Evolutionary conservation across 2,113 vertebrate genomes (phyloP), one percentile per base, ranked within the genome.

Genomic region (Pterophyllum scalare): DNA sequence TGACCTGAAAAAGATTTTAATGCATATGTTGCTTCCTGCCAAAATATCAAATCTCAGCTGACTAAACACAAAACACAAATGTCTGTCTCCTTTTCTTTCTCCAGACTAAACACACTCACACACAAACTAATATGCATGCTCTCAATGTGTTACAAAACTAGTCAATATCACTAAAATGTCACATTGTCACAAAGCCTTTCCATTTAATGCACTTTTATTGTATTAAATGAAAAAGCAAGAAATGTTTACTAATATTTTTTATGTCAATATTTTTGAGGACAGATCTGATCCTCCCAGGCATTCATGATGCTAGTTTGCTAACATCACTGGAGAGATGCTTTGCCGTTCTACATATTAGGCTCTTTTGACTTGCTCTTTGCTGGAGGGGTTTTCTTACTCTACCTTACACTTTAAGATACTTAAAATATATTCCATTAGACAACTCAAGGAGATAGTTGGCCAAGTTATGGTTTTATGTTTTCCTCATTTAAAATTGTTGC

Each of bases 161-260:
- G 65, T 70, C 24, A 70, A 70, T 70, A 70, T 70, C 43, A 70
- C 43, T 49, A 49, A 70, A 49, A 70, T 70, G 65, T 70, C 43
- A 46, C 6, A 46, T 46, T 46, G 43, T 15, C 40, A 28, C 40
- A 28, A 46, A 46, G 62, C 62, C 38, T 67, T 67, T 17, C 38
- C 22, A 67, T 67, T 46, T 46, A 67, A 67, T 67, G 40, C 38
- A 67, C 38, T 26, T 12, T 70, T 70, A 49, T 70, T 26, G 49
- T 24, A 52, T 70, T 70, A 20, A 28, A 31, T 70, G 24, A 20
- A 70, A 70, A 70, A 24, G 43, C 40, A 49, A 0, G 5, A 49
- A 70, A 28, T 52, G 28, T 52, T 28, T 49, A 46, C 65, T 52
- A 70, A 70, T 70, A 49, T 49, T 70, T 22, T 52, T 43, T 49